Evolutionary conservation across 2,888 invertebrate genomes (phyloP), one percentile per base, ranked within the genome.

Genomic region (Melangyna quadrimaculata): DNA sequence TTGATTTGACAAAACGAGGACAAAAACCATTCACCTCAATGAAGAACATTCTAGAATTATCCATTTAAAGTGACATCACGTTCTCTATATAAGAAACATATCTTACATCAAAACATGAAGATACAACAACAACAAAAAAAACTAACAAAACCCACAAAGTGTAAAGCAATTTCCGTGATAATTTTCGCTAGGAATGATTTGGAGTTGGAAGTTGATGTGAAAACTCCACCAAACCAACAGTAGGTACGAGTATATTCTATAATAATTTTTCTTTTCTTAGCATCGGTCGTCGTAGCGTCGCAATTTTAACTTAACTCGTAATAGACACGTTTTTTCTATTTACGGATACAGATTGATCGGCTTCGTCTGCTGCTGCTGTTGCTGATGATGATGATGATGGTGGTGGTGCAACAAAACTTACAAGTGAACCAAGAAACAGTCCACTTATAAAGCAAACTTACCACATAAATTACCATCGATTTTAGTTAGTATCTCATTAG

Each of bases 381-480:
- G 37, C 1, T 59, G 59, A 10, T 19, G 10, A 3, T 55, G 32
- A 14, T 61, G 40, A 2, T 37, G 19, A 3, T 48, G 48, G 22
- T 24, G 17, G 12, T 61, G 61, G 61, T 24, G 43, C 19, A 45
- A 29, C 63, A 10, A 35, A n/a, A 27, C 27, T 53, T n/a, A n/a
- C n/a, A n/a, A 32, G 55, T 19, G 2, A 57, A 35, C 57, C 10
- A 24, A 40, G 67, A 27, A 35, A 27, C 73, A 70, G 57, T 83
- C 74, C 57, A 78, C 70, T 83, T 83, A 65, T 51, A 67, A 51
- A 71, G 75, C 48, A 27, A 59, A 75, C 78, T 79, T 79, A 71
- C 79, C 83, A 84, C 79, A 84, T 84, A 84, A 84, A 84, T 84
- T 84, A 84, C 51, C 83, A 84, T 79, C 59, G 74, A 84, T 70